These are phyloP conservation scores for Lamprotornis superbus DNA, from an alignment of 2,113 vertebrate genomes.

Conservation along the genomic window DNA sequence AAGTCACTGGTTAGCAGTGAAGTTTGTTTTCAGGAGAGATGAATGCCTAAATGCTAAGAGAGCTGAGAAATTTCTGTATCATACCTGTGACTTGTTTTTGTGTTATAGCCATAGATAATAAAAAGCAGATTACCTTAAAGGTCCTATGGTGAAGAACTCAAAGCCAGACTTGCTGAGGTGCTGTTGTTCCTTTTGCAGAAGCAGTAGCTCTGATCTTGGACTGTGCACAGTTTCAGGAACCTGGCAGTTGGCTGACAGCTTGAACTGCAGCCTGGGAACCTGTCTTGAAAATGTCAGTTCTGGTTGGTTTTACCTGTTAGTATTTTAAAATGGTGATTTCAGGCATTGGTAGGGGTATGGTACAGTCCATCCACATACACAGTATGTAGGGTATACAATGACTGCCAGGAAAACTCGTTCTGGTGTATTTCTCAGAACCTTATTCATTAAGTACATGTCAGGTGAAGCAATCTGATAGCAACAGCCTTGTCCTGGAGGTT, in stretches of 20 bases:
- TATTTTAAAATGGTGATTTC: neutral
- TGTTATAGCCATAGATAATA: neutral
- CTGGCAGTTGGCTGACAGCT: neutral
- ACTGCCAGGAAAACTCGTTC: rapidly evolving
- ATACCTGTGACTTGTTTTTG: neutral
- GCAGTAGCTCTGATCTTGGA: neutral
- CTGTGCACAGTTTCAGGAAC: neutral
- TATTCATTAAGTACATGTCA: neutral
- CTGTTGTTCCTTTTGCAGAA: neutral
- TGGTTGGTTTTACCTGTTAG: neutral
- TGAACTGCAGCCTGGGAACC: neutral
- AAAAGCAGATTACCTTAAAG: neutral
- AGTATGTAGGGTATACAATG: neutral
- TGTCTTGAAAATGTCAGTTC: neutral
- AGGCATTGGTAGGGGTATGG: neutral
- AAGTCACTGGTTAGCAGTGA: neutral
- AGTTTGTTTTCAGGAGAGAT: neutral
- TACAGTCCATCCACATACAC: neutral
- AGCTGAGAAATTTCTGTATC: neutral
- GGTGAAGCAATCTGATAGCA: neutral
- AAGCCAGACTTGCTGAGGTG: neutral
- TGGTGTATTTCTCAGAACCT: neutral
- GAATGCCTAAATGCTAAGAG: neutral
- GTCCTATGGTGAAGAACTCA: neutral
- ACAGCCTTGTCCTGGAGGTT: neutral